Base-by-base conservation (phyloP, 2,888 invertebrate genomes). In the Pachliopta kotzebuea region DNA sequence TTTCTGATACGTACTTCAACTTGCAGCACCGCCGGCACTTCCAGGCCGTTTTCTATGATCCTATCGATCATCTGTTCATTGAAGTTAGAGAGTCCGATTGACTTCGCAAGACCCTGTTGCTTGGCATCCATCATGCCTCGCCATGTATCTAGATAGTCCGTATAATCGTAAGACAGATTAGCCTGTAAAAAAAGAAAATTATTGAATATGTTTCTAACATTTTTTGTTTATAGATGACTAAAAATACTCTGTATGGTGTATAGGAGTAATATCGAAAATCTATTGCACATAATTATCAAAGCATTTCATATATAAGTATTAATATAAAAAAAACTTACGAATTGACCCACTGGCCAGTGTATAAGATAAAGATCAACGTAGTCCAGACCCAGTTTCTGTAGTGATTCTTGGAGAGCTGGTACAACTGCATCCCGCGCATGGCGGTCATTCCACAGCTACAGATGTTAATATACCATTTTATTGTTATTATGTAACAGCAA, bases 31-130 rank as follows among this genome's bases (percentile, higher is more conserved):
- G 93, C 93, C 0, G 95, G 95, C 69, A 87, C 90, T 66, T 94
- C 91, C 20, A 83, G 81, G 0, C 93, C 92, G 20, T 60, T 66
- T 18, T 92, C 89, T 8, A 95, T 67, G 55, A 96, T 75, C 62
- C 94, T 88, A 29, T 94, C 88, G 14, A 96, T 86, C 85, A 96
- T 96, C 65, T 93, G 80, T 62, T 92, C 92, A 80, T 96, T 96
- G 78, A 96, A 96, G 83, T 97, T 96, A 67, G 96, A 96, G 24
- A 96, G 74, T 0, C 96, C 96, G 68, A 96, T 95, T 62, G 94
- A 93, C 74, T 92, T 94, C 0, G 93, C 82, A 31, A 96, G 84
- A 0, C 95, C 95, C 56, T 93, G 89, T 20, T 83, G 78, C 63
- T 94, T 92, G 29, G 94, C 92, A 54, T 93, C 92, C 72, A 96